Conservation (phyloP, 1,140 invertebrate species). For the Homarus americanus region DNA sequence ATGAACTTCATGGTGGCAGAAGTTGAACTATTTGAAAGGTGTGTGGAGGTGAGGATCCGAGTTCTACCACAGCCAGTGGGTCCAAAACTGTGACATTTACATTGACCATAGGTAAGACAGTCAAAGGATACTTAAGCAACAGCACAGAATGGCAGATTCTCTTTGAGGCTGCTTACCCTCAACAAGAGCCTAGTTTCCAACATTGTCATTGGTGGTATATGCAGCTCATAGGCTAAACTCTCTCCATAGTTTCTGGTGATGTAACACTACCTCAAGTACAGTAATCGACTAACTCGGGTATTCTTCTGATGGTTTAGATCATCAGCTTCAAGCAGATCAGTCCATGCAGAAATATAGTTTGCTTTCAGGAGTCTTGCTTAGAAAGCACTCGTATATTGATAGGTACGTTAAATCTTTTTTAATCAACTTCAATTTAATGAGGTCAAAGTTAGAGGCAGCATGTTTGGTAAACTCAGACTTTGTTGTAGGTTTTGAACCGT, state of each 20-base stretch:
- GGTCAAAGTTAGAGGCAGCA: too few relatives aligned
- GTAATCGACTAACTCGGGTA: neutral
- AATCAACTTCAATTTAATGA: neutral
- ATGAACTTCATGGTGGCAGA: neutral
- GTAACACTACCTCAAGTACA: neutral
- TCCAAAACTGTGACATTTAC: slow-evolving; percentile 3
- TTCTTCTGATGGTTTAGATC: neutral
- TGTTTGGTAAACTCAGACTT: too few relatives aligned
- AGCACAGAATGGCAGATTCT: neutral
- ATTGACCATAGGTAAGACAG: neutral
- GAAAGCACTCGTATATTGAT: slow-evolving; percentile 15
- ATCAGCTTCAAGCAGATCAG: slow-evolving; percentile 5
- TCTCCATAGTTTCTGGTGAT: neutral
- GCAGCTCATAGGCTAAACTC: neutral
- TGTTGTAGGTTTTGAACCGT: too few relatives aligned
- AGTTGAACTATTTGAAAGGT: neutral
- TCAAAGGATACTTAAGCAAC: neutral
- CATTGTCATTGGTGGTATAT: neutral
- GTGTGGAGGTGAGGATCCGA: neutral
- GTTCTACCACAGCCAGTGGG: neutral
- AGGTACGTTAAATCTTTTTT: neutral
- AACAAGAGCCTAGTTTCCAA: neutral
- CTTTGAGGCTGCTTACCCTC: neutral
- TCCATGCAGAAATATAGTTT: neutral
- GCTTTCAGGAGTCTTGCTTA: slow-evolving; percentile 36